Evolutionary conservation across 2,113 vertebrate species (phyloP).

Genomic region (Stegostoma tigrinum): DNA sequence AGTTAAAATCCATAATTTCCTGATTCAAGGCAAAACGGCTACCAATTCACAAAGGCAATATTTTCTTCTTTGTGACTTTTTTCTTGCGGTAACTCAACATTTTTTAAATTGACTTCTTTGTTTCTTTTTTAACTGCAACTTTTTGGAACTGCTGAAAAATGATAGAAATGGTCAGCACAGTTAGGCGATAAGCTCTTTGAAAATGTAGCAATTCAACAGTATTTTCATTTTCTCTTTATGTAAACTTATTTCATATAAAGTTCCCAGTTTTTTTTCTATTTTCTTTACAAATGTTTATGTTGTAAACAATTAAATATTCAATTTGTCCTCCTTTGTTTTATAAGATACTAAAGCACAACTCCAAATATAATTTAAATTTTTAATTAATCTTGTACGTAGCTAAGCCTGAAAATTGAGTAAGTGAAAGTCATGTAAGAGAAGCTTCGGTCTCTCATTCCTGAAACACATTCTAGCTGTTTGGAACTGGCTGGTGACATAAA

Average conservation of each 20-base stretch:
- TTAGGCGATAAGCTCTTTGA: not conserved
- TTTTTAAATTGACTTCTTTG: not conserved
- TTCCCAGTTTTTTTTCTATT: not conserved
- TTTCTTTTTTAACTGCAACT: not conserved
- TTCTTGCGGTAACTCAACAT: not conserved
- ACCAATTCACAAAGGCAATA: not conserved
- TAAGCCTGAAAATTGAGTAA: not conserved
- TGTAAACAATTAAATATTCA: not conserved
- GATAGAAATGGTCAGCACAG: not conserved
- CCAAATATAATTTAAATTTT: not conserved
- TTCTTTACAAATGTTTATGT: not conserved
- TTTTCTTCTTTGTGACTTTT: not conserved
- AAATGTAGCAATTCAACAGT: not conserved
- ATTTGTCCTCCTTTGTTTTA: not conserved
- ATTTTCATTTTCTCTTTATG: too few relatives aligned
- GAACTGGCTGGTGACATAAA: not conserved
- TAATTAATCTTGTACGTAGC: not conserved
- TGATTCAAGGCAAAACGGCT: not conserved
- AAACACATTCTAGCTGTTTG: not conserved
- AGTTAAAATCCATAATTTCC: not conserved
- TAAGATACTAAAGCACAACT: not conserved
- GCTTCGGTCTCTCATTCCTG: not conserved
- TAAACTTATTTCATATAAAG: not conserved
- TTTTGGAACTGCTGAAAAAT: not conserved
- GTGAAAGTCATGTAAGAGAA: not conserved